A percentile compares a stretch with the other conserved stretches of the same genome.
Conservation (phyloP, 2,888 invertebrate species). For the Aricia artaxerxes region DNA sequence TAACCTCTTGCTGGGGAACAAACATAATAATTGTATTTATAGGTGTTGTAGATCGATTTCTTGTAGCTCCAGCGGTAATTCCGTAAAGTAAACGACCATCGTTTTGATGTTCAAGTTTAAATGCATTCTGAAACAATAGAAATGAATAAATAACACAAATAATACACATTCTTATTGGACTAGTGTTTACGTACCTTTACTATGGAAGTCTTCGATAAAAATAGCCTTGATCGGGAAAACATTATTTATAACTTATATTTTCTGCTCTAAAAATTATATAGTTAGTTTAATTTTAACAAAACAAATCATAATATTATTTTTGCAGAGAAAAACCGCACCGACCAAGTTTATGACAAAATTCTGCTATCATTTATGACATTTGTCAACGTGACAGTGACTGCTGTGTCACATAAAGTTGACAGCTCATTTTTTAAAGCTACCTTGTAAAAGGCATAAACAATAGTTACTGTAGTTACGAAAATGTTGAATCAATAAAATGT, state of each 20-base stretch:
- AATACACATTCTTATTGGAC: slow-evolving; percentile 31
- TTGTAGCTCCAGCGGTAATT: slow-evolving; percentile 52
- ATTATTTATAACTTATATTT: slow-evolving; percentile 51
- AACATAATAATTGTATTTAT: slow-evolving; percentile 97
- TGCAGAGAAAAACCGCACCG: not conserved
- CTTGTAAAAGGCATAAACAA: not conserved
- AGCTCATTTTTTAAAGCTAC: not conserved
- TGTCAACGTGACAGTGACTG: not conserved
- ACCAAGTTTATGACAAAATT: not conserved
- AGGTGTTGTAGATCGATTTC: slow-evolving; percentile 84
- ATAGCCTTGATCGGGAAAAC: slow-evolving; percentile 70
- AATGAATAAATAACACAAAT: slow-evolving; percentile 35
- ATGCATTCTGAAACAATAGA: slow-evolving; percentile 62
- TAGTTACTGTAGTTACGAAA: slow-evolving; percentile 1
- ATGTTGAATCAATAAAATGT: not conserved
- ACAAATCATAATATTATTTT: slow-evolving; percentile 8
- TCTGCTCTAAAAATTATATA: not conserved
- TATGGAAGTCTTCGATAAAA: slow-evolving; percentile 61
- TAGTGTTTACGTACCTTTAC: slow-evolving; percentile 52
- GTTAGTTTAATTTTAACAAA: not conserved
- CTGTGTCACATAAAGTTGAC: not conserved
- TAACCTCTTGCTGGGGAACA: slow-evolving; percentile 99
- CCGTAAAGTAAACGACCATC: slow-evolving; percentile 63
- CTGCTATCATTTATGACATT: not conserved
- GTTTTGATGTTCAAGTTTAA: slow-evolving; percentile 65